These are phyloP conservation scores for Samia ricini DNA, from an alignment of 1,140 invertebrate species.

Conservation along the genomic window DNA sequence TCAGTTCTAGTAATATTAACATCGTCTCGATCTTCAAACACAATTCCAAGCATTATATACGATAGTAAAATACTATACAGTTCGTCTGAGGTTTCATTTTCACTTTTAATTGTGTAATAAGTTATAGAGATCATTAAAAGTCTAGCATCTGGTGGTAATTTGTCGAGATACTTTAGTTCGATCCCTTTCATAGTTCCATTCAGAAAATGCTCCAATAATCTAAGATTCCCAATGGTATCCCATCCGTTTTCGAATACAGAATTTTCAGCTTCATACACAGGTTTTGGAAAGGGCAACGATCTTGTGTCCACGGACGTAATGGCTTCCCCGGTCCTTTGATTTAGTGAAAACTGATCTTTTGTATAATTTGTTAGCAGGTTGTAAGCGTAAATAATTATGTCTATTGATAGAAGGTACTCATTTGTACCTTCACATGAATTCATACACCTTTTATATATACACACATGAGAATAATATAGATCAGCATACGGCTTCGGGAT, in stretches of 20 bases:
- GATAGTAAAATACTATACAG: conserved; percentile 29
- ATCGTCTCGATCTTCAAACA: background rate
- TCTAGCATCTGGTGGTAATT: conserved; percentile 1
- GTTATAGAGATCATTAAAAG: conserved; percentile 1
- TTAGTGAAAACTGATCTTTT: conserved; percentile 18
- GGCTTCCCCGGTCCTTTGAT: conserved; percentile 7
- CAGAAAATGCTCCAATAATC: conserved; percentile 22
- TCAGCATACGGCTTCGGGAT: conserved; percentile 30
- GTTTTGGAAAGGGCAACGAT: conserved; percentile 19
- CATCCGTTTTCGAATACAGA: conserved; percentile 41
- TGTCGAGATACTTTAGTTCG: background rate
- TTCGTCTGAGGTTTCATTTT: background rate
- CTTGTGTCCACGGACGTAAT: background rate
- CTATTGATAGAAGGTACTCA: conserved; percentile 23
- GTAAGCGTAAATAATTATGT: conserved; percentile 42
- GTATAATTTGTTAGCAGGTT: conserved; percentile 43
- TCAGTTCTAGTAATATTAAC: background rate
- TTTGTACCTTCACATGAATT: conserved; percentile 1
- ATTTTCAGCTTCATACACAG: conserved; percentile 20
- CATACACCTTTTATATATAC: conserved; percentile 15
- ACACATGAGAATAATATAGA: conserved; percentile 22
- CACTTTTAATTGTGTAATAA: background rate
- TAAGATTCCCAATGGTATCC: conserved; percentile 18
- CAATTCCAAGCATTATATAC: conserved; percentile 25
- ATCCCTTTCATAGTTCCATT: background rate